Percentiles rank a stretch among this genome's conserved stretches.
phyloP scores from a whole-genome alignment of 2,888 invertebrate species.

The Erebia aethiops region DNA sequence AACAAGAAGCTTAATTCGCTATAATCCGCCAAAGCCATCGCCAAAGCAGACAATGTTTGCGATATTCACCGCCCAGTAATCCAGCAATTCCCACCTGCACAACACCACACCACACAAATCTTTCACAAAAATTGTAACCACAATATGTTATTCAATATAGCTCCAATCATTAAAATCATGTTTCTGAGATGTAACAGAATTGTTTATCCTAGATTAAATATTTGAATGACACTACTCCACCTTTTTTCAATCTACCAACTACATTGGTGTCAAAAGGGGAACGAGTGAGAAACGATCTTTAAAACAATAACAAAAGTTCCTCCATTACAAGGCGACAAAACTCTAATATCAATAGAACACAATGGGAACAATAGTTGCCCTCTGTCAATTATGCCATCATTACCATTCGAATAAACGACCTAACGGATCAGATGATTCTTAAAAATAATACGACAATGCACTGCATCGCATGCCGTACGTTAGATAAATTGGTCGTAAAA shows the following conservation, averaged over 20 bases:
- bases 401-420: conserved; percentile 79
- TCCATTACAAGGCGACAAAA: conserved; percentile 81
- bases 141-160: neutral
- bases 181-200: conserved; percentile 8
- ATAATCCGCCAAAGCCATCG: no score
- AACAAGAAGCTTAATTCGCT: neutral
- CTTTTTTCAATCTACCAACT: conserved; percentile 67
- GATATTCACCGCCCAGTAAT: no score
- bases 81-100: no score
- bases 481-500: conserved; percentile 50
- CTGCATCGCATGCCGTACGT: conserved; percentile 47
- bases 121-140: neutral
- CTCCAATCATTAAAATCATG: conserved; percentile 2
- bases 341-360: conserved; percentile 78
- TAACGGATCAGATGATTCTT: conserved; percentile 76
- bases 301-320: conserved; percentile 71
- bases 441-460: conserved; percentile 71
- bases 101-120: no score
- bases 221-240: conserved; percentile 68
- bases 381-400: conserved; percentile 82
- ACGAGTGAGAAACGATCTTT: conserved; percentile 62
- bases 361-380: conserved; percentile 80
- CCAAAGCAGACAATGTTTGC: no score
- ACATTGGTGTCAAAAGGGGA: conserved; percentile 54
- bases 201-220: conserved; percentile 37